Evolutionary conservation across 2,113 vertebrate genomes (phyloP), one percentile per base, ranked within the genome.

Genomic region (Silurus meridionalis): DNA sequence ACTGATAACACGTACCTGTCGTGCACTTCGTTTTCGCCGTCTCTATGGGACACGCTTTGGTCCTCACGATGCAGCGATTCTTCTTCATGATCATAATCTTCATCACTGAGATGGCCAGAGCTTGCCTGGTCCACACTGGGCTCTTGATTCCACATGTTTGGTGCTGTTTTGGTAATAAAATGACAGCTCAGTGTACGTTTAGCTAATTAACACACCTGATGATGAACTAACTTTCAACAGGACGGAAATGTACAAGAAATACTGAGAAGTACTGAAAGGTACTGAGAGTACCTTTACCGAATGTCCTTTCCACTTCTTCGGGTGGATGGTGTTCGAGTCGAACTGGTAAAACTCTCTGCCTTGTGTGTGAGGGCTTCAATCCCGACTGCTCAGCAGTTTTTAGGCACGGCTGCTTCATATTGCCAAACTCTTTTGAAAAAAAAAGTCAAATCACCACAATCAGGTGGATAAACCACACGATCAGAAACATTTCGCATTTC

Each of bases 1-100:
- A 11, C 6, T 66, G 52, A 50, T 46, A 28, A 84, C 7, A 64
- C 50, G 61, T 74, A 94, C 95, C 93, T 92, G 74, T 95, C 94
- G 2, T 75, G 37, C 11, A 63, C 57, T 60, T 67, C 23, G 15
- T 46, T 0, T 23, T 87, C 53, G 15, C 48, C 13, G 13, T 79
- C 86, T 48, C 89, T 80, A 71, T 66, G 83, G 52, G 6, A 53
- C 17, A 77, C 7, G 19, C 25, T 69, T 19, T 55, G 23, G 19
- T 85, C 80, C 37, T 91, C 87, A 21, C 52, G 61, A 82, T 60
- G 86, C 63, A 25, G 37, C 8, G 60, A 86, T 0, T 87, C 71
- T 82, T 85, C 82, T 79, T 86, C 78, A 15, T 86, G 46, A 85
- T 84, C 71, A 83, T 60, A 48, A n/a, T 6, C 79, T 5, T 89